Evolutionary conservation across 35 echinoderm and acorn worm species (phyloP), one percentile per base, ranked within the genome.

Genomic region (Lytechinus pictus): DNA sequence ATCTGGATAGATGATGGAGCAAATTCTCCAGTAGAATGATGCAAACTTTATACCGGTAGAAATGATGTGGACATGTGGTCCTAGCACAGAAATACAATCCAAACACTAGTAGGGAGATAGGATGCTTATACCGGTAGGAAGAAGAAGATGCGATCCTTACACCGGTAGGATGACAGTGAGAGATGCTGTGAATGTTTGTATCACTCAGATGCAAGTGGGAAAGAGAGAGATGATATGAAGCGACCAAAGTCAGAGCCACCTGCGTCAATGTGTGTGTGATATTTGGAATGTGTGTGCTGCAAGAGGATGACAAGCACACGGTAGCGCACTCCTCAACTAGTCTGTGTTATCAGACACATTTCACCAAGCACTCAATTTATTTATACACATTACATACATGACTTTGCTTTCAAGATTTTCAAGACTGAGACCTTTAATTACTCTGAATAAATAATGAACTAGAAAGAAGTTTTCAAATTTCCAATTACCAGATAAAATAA

Each of bases 211-310:
- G 19, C 61, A 71, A 79, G 66, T 79, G 66, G n/a, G 66, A 79
- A 6, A 58, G 56, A 58, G 56, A 79, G 66, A 79, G 66, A 4
- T 79, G 16, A 14, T 79, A 79, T 14, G 19, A 24, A 79, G 66
- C 66, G 33, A 79, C 61, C 24, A 71, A 13, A 71, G 61, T 71
- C 61, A 1, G 66, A 79, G 19, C 66, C 66, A 79, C 66, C 66
- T 79, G 66, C 66, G 66, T 79, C 21, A 24, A 79, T 79, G 66
- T 79, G 66, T 79, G 66, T 79, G 66, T 79, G 66, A 79, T 79
- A 79, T 79, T 79, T 79, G 66, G 19, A 24, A 79, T 79, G 66
- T 79, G 66, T 79, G 19, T 79, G 66, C 66, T 19, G 66, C 66
- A 7, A 16, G 10, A 16, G n/a, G 66, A 79, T 79, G 66, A 24